Conservation (phyloP, 1,140 invertebrate species). For the Homalodisca vitripennis region DNA sequence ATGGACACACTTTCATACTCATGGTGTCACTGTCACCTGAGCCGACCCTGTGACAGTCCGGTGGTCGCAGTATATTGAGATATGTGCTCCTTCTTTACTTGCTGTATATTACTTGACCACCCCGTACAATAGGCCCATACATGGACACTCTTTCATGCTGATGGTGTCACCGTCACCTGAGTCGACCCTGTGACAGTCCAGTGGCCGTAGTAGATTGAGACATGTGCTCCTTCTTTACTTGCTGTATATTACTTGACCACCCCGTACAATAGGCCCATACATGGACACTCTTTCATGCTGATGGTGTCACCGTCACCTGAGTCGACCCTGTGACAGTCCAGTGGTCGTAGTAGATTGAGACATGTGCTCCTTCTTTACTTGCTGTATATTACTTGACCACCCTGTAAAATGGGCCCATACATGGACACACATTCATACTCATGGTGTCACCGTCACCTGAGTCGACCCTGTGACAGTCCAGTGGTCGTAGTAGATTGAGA, state of each 20-base stretch:
- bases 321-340: background rate
- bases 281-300: conserved; percentile 7
- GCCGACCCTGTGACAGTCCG: background rate
- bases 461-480: too few species aligned
- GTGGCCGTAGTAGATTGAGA: background rate
- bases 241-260: conserved; percentile 26
- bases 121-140: conserved; percentile 25
- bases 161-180: background rate
- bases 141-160: conserved; percentile 7
- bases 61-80: background rate
- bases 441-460: too few species aligned
- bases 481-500: too few species aligned
- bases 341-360: background rate
- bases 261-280: conserved; percentile 25
- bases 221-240: conserved; percentile 11
- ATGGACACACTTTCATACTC: conserved; percentile 9
- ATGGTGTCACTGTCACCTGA: background rate
- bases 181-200: background rate
- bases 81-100: conserved; percentile 12
- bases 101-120: conserved; percentile 26
- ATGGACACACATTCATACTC: too few species aligned
- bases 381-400: too few species aligned
- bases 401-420: too few species aligned
- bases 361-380: too few species aligned
- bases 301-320: background rate